A percentile compares a stretch with the other conserved stretches of the same genome.
Conservation (phyloP, 2,113 vertebrate genomes). For the Thymallus thymallus region DNA sequence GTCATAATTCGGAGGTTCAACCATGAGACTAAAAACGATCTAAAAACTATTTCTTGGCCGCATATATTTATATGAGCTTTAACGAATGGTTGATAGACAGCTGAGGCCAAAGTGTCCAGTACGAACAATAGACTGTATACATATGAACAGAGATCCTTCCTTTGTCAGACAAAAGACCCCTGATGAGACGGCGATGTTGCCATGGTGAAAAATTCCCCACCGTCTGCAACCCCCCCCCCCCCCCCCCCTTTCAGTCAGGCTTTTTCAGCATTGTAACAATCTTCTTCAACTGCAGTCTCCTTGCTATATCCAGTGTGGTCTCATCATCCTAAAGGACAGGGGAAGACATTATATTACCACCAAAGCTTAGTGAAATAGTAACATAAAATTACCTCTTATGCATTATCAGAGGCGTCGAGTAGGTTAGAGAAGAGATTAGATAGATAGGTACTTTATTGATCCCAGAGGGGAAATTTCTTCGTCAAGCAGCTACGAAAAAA, state of each 20-base stretch:
- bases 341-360: not conserved
- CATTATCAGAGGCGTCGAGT: not conserved
- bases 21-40: no score
- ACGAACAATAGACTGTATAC: not conserved
- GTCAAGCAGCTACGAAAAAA: no score
- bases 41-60: no score
- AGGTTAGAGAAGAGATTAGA: no score
- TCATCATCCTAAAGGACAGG: slow-evolving; percentile 76
- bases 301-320: slow-evolving; percentile 83
- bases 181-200: no score
- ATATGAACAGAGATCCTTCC: not conserved
- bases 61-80: not conserved
- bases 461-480: no score
- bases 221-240: not conserved
- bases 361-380: not conserved
- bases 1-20: no score
- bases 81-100: not conserved
- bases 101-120: not conserved
- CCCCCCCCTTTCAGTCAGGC: slow-evolving; percentile 48
- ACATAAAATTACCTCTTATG: not conserved
- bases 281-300: slow-evolving; percentile 77
- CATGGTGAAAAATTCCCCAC: no score
- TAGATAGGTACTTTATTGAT: no score
- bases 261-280: slow-evolving; percentile 79
- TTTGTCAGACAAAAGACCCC: not conserved